Base-by-base conservation (phyloP, 2,797 vertebrate genomes). In the Cossypha heuglini region DNA sequence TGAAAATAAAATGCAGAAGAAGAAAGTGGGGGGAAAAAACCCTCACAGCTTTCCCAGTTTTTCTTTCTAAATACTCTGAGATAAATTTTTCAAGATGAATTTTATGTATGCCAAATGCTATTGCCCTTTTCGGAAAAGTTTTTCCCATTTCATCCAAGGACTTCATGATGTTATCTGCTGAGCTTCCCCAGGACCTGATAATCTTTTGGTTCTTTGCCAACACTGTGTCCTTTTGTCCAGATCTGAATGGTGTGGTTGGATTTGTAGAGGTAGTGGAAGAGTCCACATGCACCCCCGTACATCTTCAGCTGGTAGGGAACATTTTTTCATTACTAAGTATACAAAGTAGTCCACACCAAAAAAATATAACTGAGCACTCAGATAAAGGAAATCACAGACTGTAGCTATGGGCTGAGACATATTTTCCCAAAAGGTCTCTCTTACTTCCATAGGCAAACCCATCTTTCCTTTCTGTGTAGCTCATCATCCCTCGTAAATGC, bases 261-360 rank as follows among this genome's bases (percentile, higher is more conserved):
- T 86, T 76, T 86, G 10, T 28, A 57, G n/a, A 13, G 13, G 19
- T 61, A 12, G n/a, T 40, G 5, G 46, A 67, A 76, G 10, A 2
- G 13, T 55, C 22, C 57, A 24, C 18, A 35, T 22, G 19, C 35
- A 31, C 15, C 9, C 13, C 21, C 0, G 0, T 37, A 49, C 7
- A 26, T n/a, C 11, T 38, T 29, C n/a, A 43, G 73, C 26, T 33
- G 8, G 8, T 38, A 74, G 29, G 22, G 24, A 73, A 40, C 5
- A 12, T 33, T 52, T 77, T 80, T 52, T 29, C 9, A 21, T 91
- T 45, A 24, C 21, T 68, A 57, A 78, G 16, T 42, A 31, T 43
- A 31, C 4, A 45, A 37, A 82, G 37, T 4, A 40, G 7, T 69
- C 37, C 6, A 24, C 25, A 57, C 11, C 20, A 35, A 57, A 37